phyloP scores from a whole-genome alignment of 2,797 vertebrate species.

The Phataginus tetradactyla region DNA sequence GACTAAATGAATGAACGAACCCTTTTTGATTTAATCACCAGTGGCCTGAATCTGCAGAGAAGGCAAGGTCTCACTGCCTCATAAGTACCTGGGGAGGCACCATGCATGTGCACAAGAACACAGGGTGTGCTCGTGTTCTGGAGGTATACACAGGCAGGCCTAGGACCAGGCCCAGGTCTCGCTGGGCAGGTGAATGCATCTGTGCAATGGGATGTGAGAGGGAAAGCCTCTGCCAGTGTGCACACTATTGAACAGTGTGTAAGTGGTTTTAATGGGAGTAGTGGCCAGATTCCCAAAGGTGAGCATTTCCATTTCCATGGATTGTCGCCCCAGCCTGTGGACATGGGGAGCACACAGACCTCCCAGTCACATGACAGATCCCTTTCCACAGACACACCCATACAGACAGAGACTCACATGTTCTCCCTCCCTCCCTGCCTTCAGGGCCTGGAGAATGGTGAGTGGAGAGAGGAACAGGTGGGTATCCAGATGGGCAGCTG shows the following conservation, averaged over 20 bases:
- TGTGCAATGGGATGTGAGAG: background rate
- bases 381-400: background rate
- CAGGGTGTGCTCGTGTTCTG: fast-evolving
- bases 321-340: background rate
- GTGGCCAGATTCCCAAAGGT: background rate
- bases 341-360: background rate
- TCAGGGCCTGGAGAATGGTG: background rate
- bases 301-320: background rate
- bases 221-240: background rate
- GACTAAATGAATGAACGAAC: background rate
- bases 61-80: background rate
- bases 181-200: background rate
- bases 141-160: background rate
- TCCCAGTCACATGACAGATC: background rate
- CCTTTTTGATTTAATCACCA: background rate
- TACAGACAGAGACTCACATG: background rate
- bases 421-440: background rate
- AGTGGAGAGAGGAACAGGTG: constrained; percentile 30
- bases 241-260: no score
- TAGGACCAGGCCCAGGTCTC: background rate
- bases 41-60: background rate
- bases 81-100: background rate
- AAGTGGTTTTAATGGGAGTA: background rate
- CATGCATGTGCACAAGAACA: background rate
- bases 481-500: background rate